A percentile compares a stretch with the other conserved stretches of the same genome.
These are phyloP conservation scores for Helogale parvula DNA, from an alignment of 2,113 vertebrate species.

Conservation along the genomic window DNA sequence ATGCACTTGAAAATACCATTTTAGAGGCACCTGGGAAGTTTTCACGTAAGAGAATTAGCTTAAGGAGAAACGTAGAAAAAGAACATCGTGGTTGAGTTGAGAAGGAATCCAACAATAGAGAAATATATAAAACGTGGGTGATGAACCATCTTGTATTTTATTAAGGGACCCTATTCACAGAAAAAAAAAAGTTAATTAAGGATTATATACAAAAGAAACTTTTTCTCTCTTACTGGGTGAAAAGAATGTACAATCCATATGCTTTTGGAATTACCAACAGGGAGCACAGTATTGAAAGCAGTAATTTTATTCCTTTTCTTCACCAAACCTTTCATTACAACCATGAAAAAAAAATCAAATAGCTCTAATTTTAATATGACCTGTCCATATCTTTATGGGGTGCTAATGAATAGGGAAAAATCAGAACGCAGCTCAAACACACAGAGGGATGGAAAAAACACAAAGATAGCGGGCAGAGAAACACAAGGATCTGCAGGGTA, in stretches of 20 bases:
- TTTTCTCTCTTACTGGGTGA: slow-evolving; percentile 6
- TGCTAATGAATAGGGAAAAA: background rate
- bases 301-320: slow-evolving; percentile 59
- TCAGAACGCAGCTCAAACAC: background rate
- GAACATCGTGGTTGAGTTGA: background rate
- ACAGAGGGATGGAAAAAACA: background rate
- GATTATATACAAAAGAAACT: slow-evolving; percentile 40
- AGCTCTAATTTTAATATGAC: slow-evolving; percentile 53
- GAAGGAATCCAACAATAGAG: background rate
- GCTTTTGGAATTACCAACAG: slow-evolving; percentile 62
- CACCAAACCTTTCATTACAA: slow-evolving; percentile 66
- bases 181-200: slow-evolving; percentile 36
- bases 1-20: background rate
- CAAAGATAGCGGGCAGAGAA: background rate
- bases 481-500: background rate
- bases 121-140: slow-evolving; percentile 1
- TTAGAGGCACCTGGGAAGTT: background rate
- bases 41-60: background rate
- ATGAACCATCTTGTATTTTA: background rate
- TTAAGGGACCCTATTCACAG: background rate
- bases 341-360: slow-evolving; percentile 9
- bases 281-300: slow-evolving; percentile 35
- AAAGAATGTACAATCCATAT: slow-evolving; percentile 34
- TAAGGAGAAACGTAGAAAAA: background rate
- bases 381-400: background rate